These are phyloP conservation scores for Merops nubicus DNA, from an alignment of 2,113 vertebrate species.

Conservation along the genomic window DNA sequence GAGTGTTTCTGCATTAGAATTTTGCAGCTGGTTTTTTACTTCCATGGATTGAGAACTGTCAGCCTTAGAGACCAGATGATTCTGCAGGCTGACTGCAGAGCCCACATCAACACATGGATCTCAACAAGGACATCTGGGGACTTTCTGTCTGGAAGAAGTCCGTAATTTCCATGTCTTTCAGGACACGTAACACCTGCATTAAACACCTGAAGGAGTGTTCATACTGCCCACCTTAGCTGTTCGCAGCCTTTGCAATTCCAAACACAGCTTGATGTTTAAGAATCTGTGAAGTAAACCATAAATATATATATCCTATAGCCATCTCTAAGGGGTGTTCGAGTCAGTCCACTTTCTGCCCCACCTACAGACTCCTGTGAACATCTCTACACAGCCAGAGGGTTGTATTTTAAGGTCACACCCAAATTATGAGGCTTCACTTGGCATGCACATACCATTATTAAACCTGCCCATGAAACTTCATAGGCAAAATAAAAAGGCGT, in stretches of 20 bases:
- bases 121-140: neutral
- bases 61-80: neutral
- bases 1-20: neutral
- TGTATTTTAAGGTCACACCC: constrained; percentile 68
- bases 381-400: constrained; percentile 63
- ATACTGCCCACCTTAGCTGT: neutral
- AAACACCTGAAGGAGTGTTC: neutral
- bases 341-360: constrained; percentile 56
- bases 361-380: constrained; percentile 47
- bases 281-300: constrained; percentile 14
- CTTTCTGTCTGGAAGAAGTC: neutral
- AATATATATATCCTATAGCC: constrained; percentile 62
- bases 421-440: constrained; percentile 57
- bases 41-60: neutral
- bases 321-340: constrained; percentile 42
- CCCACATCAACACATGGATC: neutral
- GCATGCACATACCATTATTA: constrained; percentile 51
- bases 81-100: neutral
- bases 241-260: neutral
- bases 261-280: neutral
- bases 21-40: fast-evolving
- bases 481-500: constrained; percentile 44
- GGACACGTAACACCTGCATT: neutral
- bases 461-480: constrained; percentile 57
- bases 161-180: neutral